Evolutionary conservation across 2,888 invertebrate species (phyloP).

Genomic region (Psylliodes chrysocephalus): DNA sequence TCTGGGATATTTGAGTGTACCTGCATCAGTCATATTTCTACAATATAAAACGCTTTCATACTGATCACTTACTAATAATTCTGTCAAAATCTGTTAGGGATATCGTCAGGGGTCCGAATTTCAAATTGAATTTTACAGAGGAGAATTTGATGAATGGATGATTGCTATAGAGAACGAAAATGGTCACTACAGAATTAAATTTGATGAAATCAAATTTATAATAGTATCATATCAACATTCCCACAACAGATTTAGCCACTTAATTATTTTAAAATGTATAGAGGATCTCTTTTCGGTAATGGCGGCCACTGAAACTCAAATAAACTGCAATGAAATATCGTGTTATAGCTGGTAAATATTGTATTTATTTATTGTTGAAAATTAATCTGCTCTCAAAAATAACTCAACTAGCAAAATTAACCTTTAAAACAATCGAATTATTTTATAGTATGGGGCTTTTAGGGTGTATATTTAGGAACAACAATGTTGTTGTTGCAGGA

Average conservation of each 20-base stretch:
- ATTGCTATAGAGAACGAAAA: conserved; percentile 8
- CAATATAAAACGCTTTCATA: not conserved
- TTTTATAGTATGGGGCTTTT: too few species aligned
- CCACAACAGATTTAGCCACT: not conserved
- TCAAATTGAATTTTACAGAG: conserved; percentile 11
- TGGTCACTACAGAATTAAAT: conserved; percentile 6
- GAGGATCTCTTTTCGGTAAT: not conserved
- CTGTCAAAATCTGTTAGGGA: not conserved
- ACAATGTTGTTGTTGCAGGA: too few species aligned
- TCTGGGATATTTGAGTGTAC: too few species aligned
- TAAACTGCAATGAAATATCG: too few species aligned
- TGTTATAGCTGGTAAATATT: too few species aligned
- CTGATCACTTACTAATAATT: not conserved
- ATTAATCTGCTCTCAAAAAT: too few species aligned
- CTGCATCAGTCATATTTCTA: not conserved
- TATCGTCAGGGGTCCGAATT: conserved; percentile 1
- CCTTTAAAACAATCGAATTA: too few species aligned
- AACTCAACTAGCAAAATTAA: too few species aligned
- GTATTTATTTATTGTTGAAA: too few species aligned
- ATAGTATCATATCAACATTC: conserved; percentile 6
- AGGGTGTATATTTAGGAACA: too few species aligned
- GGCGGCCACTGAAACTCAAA: too few species aligned
- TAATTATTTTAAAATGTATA: not conserved
- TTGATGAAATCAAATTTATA: conserved; percentile 8
- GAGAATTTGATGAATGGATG: conserved; percentile 11